Percentiles rank a stretch among this genome's conserved stretches.
Conservation (phyloP, 2,888 invertebrate species). For the Tribolium freemani region DNA sequence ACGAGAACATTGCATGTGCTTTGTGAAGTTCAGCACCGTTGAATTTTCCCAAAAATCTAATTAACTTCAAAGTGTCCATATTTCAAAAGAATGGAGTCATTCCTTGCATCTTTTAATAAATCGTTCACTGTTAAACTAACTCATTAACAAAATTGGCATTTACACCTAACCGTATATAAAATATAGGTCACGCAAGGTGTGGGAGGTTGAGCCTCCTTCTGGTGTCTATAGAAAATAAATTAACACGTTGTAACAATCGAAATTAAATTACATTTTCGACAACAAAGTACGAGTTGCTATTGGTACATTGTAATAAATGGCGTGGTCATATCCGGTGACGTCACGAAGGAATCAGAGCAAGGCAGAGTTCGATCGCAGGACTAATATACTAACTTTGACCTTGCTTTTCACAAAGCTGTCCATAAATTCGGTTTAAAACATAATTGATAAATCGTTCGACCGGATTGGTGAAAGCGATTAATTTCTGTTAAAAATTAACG, state of each 20-base stretch:
- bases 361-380: slow-evolving; percentile 34
- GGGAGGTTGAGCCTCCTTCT: not conserved
- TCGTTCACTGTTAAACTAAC: not conserved
- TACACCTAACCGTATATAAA: not conserved
- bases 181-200: not conserved
- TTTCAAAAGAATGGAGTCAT: not conserved
- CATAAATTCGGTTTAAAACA: slow-evolving; percentile 16
- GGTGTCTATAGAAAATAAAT: slow-evolving; percentile 4
- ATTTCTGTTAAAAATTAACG: not conserved
- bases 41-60: too few relatives aligned
- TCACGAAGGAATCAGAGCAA: slow-evolving; percentile 36
- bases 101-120: not conserved
- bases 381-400: slow-evolving; percentile 37
- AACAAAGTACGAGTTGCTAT: slow-evolving; percentile 12
- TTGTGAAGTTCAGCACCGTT: too few relatives aligned
- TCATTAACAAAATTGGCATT: not conserved
- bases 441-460: slow-evolving; percentile 5
- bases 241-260: slow-evolving; percentile 4
- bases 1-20: too few relatives aligned
- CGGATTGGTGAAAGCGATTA: not conserved
- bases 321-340: slow-evolving; percentile 37
- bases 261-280: slow-evolving; percentile 20
- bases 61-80: not conserved
- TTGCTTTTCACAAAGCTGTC: slow-evolving; percentile 21
- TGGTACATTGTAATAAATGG: slow-evolving; percentile 24